phyloP scores from a whole-genome alignment of 2,888 invertebrate genomes.

The Helleia helle region DNA sequence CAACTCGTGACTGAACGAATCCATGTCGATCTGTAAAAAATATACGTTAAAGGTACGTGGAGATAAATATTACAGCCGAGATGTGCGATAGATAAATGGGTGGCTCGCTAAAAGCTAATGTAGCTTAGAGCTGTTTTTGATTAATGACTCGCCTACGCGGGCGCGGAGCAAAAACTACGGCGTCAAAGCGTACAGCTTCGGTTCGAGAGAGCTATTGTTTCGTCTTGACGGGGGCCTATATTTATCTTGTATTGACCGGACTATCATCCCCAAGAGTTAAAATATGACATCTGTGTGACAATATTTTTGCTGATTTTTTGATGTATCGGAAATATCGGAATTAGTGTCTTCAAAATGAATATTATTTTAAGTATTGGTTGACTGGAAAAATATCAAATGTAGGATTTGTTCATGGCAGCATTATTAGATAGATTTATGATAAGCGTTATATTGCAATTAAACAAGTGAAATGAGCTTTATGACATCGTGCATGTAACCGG shows the following conservation, averaged over 20 bases:
- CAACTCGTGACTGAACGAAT: slow-evolving; percentile 49
- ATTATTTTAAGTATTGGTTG: too few relatives aligned
- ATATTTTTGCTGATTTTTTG: too few relatives aligned
- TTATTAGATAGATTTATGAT: too few relatives aligned
- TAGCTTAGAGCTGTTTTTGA: slow-evolving; percentile 53
- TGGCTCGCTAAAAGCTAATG: slow-evolving; percentile 44
- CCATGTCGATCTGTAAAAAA: slow-evolving; percentile 53
- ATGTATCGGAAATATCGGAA: too few relatives aligned
- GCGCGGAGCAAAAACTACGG: slow-evolving; percentile 49
- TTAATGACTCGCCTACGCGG: slow-evolving; percentile 58
- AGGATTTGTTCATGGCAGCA: too few relatives aligned
- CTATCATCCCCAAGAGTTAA: too few relatives aligned
- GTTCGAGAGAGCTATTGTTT: slow-evolving; percentile 43
- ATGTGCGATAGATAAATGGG: slow-evolving; percentile 39
- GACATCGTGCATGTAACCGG: too few relatives aligned
- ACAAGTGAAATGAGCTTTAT: too few relatives aligned
- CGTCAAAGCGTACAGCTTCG: slow-evolving; percentile 42
- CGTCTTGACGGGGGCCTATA: slow-evolving; percentile 28
- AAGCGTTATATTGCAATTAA: too few relatives aligned
- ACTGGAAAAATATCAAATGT: too few relatives aligned
- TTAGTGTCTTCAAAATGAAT: too few relatives aligned
- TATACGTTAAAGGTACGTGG: background rate
- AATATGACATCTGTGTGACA: too few relatives aligned
- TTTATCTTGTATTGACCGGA: slow-evolving; percentile 25
- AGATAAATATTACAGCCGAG: slow-evolving; percentile 28